Evolutionary conservation across 2,113 vertebrate species (phyloP).

Genomic region (Otis tarda): DNA sequence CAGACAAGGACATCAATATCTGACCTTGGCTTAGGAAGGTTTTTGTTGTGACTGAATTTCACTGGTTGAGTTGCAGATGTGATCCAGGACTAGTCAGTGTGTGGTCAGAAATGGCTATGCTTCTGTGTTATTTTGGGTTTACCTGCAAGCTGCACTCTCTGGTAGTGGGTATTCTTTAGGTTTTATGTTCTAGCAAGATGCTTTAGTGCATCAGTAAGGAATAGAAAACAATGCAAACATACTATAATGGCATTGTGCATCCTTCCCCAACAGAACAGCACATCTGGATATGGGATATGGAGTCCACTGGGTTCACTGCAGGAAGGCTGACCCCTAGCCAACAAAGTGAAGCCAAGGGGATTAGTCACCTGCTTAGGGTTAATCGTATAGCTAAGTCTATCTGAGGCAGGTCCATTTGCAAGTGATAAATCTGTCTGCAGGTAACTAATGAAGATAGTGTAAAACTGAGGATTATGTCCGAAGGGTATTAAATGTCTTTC

Average conservation of each 20-base stretch:
- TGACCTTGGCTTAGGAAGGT: not conserved
- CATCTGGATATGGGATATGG: not conserved
- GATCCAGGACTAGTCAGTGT: not conserved
- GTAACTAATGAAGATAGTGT: not conserved
- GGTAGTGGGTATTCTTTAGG: not conserved
- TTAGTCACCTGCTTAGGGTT: not conserved
- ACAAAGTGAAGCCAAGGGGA: not conserved
- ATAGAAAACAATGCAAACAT: not conserved
- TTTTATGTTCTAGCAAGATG: not conserved
- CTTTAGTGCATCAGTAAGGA: not conserved
- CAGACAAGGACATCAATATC: not conserved
- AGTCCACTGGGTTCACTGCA: not conserved
- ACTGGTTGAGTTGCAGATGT: not conserved
- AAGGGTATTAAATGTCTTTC: not conserved
- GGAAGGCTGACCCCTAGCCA: not conserved
- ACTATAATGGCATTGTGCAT: not conserved
- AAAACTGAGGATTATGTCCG: not conserved
- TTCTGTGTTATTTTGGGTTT: not conserved
- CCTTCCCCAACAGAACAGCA: not conserved
- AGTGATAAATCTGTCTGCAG: not conserved
- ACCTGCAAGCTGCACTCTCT: not conserved
- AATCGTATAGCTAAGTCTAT: not conserved
- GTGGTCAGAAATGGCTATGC: not conserved
- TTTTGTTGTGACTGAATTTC: not conserved
- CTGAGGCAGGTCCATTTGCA: not conserved